Evolutionary conservation across 2,888 invertebrate genomes (phyloP), one percentile per base, ranked within the genome.

Genomic region (Bombylius discolor): DNA sequence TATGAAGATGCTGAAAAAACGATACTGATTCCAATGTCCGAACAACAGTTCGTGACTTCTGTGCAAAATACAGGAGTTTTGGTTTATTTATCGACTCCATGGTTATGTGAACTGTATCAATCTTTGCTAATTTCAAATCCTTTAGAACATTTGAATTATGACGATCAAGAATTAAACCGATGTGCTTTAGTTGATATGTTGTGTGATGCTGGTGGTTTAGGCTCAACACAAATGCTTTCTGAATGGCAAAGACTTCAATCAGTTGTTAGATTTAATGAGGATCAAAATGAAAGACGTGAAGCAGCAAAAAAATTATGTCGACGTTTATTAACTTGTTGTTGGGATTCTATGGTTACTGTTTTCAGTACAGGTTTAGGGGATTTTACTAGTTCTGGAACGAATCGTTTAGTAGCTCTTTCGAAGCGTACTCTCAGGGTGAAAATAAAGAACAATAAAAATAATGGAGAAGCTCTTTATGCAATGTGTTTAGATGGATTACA

Each of bases 61-160:
- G 89, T 96, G 7, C 89, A 93, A 69, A 89, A 91, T 42, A 90
- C 91, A 57, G 96, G 95, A 0, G 89, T 96, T 23, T 76, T 96
- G 34, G 89, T 97, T 7, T 97, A 94, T 68, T 78, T 96, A 11
- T 94, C 95, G 0, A 90, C 91, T 0, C 87, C 90, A 0, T 97
- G 96, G 96, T 79, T 97, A 4, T 83, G 90, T 44, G 94, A 96
- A 67, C 77, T 97, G 8, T 97, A 95, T 68, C 91, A 91, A 65
- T 89, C 87, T 67, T 84, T 94, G 3, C 76, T 93, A 5, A 81
- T 85, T 0, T 80, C 80, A 56, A 74, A 74, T 62, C 66, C 73
- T 3, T 58, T 74, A 53, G 72, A 71, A 45, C 62, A 66, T 12
- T 65, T 74, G 62, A 60, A 65, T 12, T 60, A 64, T 6, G 68